Percentiles rank a stretch among this genome's conserved stretches.
phyloP scores from a whole-genome alignment of 2,797 vertebrate species.

The Hapalemur alaotrensis region DNA sequence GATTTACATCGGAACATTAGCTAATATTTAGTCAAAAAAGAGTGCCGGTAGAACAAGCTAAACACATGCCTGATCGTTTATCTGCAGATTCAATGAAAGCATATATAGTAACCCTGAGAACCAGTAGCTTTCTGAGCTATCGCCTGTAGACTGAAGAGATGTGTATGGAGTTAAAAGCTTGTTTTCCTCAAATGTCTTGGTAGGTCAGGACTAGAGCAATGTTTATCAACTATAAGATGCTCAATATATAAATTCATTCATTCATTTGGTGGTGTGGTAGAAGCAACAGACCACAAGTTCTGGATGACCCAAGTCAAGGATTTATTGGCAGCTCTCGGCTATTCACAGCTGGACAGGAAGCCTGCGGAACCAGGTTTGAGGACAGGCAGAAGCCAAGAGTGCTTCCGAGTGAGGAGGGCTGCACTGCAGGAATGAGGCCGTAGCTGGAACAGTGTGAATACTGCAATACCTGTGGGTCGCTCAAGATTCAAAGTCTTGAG shows the following conservation, averaged over 20 bases:
- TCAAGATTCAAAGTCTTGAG: not conserved
- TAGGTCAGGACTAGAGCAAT: not conserved
- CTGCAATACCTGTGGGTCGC: not conserved
- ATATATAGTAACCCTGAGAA: not conserved
- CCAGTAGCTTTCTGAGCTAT: not conserved
- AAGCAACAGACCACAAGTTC: not conserved
- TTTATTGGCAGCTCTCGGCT: not conserved
- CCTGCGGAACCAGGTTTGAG: not conserved
- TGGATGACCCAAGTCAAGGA: not conserved
- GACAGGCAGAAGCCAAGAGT: not conserved
- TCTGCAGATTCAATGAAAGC: not conserved
- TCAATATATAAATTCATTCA: not conserved
- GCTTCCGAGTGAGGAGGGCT: not conserved
- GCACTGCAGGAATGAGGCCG: not conserved
- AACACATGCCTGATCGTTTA: not conserved
- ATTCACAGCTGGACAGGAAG: not conserved
- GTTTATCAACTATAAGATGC: not conserved
- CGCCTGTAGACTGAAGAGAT: not conserved
- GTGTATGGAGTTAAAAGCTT: not conserved
- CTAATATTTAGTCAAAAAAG: not conserved
- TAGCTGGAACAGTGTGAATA: not conserved
- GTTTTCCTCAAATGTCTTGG: not conserved
- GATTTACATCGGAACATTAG: not conserved
- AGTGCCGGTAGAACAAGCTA: not conserved
- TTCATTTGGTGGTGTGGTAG: not conserved